Conservation (phyloP, 2,113 vertebrate species). For the Elgaria multicarinata region DNA sequence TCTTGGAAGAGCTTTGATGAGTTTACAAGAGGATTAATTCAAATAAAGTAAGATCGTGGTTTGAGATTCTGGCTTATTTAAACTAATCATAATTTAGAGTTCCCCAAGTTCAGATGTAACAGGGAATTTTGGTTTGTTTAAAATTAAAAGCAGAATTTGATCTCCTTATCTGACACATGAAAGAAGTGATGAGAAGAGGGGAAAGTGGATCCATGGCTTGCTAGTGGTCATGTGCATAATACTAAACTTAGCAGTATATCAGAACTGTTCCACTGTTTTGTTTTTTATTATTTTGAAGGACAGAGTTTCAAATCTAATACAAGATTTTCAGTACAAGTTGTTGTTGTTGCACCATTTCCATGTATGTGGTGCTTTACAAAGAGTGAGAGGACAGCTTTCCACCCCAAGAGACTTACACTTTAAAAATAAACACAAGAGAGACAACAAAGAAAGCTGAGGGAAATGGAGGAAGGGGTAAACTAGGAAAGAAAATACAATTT, state of each 20-base stretch:
- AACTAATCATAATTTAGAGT: not conserved
- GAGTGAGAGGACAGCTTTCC: not conserved
- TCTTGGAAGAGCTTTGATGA: not conserved
- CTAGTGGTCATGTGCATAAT: not conserved
- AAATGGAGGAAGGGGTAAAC: not conserved
- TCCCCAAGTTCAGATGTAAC: not conserved
- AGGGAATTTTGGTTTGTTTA: not conserved
- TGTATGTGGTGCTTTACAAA: not conserved
- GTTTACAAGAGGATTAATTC: not conserved
- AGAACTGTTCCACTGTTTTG: not conserved
- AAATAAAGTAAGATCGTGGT: too few species aligned
- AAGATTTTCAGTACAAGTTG: not conserved
- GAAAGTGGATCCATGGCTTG: not conserved
- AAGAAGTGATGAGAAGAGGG: not conserved
- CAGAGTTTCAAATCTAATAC: not conserved
- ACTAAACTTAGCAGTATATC: not conserved
- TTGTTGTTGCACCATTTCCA: not conserved
- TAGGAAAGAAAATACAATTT: not conserved
- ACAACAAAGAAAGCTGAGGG: not conserved
- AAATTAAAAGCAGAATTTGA: not conserved
- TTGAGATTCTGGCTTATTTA: not conserved
- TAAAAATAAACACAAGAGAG: not conserved
- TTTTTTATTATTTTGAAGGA: not conserved
- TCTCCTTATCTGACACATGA: not conserved
- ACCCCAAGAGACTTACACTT: not conserved